Percentiles rank a stretch among this genome's conserved stretches.
These are phyloP conservation scores for Trypoxylon attenuatum DNA, from an alignment of 2,888 invertebrate genomes.

Conservation along the genomic window DNA sequence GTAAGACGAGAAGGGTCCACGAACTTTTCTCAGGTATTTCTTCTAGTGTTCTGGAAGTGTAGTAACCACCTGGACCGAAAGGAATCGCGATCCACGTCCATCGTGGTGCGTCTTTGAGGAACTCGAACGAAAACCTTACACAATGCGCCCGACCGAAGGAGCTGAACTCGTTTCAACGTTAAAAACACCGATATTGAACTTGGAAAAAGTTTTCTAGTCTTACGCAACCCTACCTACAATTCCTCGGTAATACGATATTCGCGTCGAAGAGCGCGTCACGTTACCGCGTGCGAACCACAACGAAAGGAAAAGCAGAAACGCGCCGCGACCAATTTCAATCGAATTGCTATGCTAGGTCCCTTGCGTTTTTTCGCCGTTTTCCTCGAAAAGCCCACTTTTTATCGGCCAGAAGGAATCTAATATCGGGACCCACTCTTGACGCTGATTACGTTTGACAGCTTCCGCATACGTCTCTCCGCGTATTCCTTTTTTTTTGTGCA, in stretches of 20 bases:
- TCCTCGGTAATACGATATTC: slow-evolving; percentile 61
- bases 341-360: slow-evolving; percentile 52
- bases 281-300: slow-evolving; percentile 62
- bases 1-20: slow-evolving; percentile 70
- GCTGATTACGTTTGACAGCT: slow-evolving; percentile 69
- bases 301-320: slow-evolving; percentile 55
- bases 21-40: slow-evolving; percentile 40
- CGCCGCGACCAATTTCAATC: slow-evolving; percentile 63
- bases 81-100: slow-evolving; percentile 25
- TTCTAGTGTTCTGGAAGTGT: slow-evolving; percentile 18
- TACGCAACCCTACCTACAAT: slow-evolving; percentile 56
- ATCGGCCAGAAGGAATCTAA: slow-evolving; percentile 48
- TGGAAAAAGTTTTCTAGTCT: slow-evolving; percentile 37
- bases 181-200: slow-evolving; percentile 5
- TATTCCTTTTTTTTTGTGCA: slow-evolving; percentile 6
- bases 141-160: background rate
- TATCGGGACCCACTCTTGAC: slow-evolving; percentile 52
- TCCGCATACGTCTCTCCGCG: slow-evolving; percentile 58
- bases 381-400: slow-evolving; percentile 50
- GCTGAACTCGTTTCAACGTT: slow-evolving; percentile 5
- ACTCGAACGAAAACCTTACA: background rate
- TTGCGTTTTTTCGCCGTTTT: slow-evolving; percentile 48
- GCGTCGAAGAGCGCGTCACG: slow-evolving; percentile 53
- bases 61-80: slow-evolving; percentile 36
- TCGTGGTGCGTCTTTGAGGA: background rate